Evolutionary conservation across 2,113 vertebrate genomes (phyloP).

Genomic region (Chaetorhynchus papuensis): DNA sequence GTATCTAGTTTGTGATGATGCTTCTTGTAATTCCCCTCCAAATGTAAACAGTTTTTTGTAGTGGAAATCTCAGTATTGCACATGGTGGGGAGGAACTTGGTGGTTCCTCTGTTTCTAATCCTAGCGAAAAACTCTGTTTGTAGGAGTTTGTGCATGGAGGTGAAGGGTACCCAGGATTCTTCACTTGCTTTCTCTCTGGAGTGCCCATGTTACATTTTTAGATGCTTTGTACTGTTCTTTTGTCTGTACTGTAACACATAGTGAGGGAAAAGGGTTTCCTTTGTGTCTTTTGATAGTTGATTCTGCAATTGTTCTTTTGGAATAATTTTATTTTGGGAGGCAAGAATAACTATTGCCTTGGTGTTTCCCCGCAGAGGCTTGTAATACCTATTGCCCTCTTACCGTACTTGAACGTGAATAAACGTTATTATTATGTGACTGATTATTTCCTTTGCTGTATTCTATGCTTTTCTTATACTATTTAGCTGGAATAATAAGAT

Average conservation of each 20-base stretch:
- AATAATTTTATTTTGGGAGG: not conserved
- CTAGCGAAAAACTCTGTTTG: not conserved
- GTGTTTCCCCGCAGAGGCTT: not conserved
- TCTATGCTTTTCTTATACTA: not conserved
- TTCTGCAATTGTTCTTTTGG: not conserved
- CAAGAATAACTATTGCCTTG: not conserved
- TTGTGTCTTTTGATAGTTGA: not conserved
- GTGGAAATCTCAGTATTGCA: not conserved
- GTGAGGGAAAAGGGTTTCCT: not conserved
- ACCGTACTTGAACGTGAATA: not conserved
- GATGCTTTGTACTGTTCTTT: not conserved
- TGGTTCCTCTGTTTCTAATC: not conserved
- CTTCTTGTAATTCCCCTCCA: not conserved
- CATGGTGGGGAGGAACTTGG: not conserved
- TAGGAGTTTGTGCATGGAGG: not conserved
- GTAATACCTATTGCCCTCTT: not conserved
- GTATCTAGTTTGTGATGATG: accelerated
- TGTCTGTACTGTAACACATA: accelerated
- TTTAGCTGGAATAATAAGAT: not conserved
- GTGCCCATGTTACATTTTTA: not conserved
- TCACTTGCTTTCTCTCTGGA: not conserved
- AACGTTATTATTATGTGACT: not conserved
- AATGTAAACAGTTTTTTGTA: not conserved
- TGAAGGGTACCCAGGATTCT: not conserved
- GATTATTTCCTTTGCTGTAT: not conserved